phyloP scores from a whole-genome alignment of 35 echinoderm and acorn worm genomes.

The Strongylocentrotus purpuratus region DNA sequence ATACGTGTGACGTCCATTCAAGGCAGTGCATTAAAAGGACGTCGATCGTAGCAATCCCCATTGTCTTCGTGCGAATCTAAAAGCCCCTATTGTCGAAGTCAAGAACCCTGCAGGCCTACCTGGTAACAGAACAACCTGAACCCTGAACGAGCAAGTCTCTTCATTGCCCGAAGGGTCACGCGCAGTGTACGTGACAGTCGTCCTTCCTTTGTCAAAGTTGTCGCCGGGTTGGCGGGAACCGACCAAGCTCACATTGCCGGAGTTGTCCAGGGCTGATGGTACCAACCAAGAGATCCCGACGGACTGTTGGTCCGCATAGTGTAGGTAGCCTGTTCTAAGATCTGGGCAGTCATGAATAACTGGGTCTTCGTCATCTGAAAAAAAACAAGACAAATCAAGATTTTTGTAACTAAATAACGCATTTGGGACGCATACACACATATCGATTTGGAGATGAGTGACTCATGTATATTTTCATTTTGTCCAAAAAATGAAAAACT shows the following conservation, averaged over 20 bases:
- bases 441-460: neutral
- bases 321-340: constrained; percentile 26
- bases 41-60: too few species aligned
- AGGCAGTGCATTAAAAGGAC: too few species aligned
- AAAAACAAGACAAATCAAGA: neutral
- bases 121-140: constrained; percentile 8
- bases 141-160: constrained; percentile 39
- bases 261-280: constrained; percentile 49
- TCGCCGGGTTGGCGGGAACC: constrained; percentile 45
- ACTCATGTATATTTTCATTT: neutral
- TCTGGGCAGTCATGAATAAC: constrained; percentile 36
- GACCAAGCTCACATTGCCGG: neutral
- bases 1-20: too few species aligned
- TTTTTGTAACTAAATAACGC: neutral
- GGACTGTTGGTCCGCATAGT: neutral
- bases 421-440: neutral
- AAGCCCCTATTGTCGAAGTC: too few species aligned
- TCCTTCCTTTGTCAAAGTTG: neutral
- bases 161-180: constrained; percentile 51
- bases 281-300: constrained; percentile 40
- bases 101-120: neutral
- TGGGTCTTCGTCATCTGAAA: constrained; percentile 5
- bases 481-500: neutral
- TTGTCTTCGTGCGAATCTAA: too few species aligned
- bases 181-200: constrained; percentile 45